Evolutionary conservation across 2,113 vertebrate species (phyloP).

Genomic region (Carlito syrichta): DNA sequence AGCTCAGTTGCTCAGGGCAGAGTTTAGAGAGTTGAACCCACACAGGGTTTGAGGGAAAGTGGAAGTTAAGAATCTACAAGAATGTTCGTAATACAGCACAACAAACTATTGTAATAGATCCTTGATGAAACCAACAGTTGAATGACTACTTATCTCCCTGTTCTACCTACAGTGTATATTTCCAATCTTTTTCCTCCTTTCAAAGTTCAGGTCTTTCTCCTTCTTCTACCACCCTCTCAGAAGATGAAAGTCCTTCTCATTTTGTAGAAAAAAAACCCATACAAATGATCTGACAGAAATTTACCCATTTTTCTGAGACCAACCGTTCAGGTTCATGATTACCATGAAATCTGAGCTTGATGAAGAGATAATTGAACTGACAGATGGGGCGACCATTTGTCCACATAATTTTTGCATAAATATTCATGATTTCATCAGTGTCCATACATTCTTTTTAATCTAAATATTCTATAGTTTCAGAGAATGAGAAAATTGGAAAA

Average conservation of each 20-base stretch:
- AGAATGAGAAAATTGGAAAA: conserved; percentile 9
- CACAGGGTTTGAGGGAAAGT: neutral
- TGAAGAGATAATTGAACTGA: neutral
- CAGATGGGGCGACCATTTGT: neutral
- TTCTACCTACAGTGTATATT: neutral
- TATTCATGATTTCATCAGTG: neutral
- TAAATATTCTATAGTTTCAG: conserved; percentile 2
- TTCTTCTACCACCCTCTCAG: neutral
- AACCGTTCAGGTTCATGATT: neutral
- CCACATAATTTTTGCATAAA: neutral
- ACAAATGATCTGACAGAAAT: neutral
- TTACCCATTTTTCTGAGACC: neutral
- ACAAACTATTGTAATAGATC: neutral
- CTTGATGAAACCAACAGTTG: neutral
- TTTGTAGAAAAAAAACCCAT: neutral
- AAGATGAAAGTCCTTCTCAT: neutral
- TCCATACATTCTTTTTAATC: neutral
- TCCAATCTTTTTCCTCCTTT: neutral
- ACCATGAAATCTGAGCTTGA: neutral
- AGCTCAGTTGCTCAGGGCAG: neutral
- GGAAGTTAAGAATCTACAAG: neutral
- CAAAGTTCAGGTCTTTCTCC: neutral
- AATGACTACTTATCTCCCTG: neutral
- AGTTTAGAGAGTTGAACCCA: neutral
- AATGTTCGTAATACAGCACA: neutral